phyloP scores from a whole-genome alignment of 2,888 invertebrate species.

The Stenodema calcarata region DNA sequence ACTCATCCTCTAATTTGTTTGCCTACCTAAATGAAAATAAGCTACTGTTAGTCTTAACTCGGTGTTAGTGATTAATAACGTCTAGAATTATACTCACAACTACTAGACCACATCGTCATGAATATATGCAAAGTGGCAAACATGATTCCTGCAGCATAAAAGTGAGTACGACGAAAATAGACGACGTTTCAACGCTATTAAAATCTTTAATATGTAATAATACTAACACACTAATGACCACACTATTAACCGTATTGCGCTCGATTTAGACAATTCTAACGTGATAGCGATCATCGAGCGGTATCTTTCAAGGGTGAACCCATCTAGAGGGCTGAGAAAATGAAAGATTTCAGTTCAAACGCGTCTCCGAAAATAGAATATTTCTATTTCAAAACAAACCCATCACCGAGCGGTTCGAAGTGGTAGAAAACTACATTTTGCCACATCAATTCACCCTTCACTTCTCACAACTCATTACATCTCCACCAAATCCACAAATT shows the following conservation, averaged over 20 bases:
- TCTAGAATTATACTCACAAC: conserved; percentile 10
- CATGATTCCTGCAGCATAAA: neutral
- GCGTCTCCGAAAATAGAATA: neutral
- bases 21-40: no score
- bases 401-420: neutral
- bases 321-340: neutral
- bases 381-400: neutral
- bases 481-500: no score
- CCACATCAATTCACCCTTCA: neutral
- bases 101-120: conserved; percentile 31
- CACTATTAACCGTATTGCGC: no score
- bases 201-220: no score
- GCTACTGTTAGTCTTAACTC: neutral
- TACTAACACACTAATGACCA: no score
- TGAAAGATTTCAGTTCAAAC: neutral
- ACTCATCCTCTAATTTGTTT: no score
- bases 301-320: no score
- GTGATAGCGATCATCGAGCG: no score
- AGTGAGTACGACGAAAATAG: neutral
- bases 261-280: no score
- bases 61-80: neutral
- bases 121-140: conserved; percentile 28
- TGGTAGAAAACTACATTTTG: neutral
- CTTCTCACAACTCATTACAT: no score
- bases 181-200: no score